Evolutionary conservation across 2,797 vertebrate species (phyloP), one percentile per base, ranked within the genome.

Genomic region (Xiphorhynchus erythropygius): DNA sequence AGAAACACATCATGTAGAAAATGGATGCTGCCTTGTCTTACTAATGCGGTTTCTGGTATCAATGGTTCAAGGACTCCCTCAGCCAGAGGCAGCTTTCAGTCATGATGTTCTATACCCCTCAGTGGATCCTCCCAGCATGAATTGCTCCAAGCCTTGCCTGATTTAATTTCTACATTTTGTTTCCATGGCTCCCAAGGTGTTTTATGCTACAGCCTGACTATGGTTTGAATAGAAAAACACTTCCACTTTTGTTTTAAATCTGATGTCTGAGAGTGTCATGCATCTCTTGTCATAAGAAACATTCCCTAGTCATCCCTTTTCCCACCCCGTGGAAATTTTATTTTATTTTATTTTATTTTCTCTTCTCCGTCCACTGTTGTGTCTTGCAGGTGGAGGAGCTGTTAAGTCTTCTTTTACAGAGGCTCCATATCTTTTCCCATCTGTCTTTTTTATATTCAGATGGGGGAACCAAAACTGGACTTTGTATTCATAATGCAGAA

Each of bases 361-460:
- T 37, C 37, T 37, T 75, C 11, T 13, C 8, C 9, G 8, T 71
- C 24, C 1, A 0, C 25, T 32, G 3, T 13, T 41, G 23, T 9
- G 4, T 71, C 23, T 55, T 74, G 7, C 14, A 55, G 30, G 27
- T 57, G 19, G 27, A 47, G 77, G n/a, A 62, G 7, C 11, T 80
- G 15, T 46, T 68, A 67, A 67, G 19, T 57, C 3, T 50, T 7
- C n/a, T 42, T 9, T 33, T 5, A 23, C 16, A 76, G 30, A 52
- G 4, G 22, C 5, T 42, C 35, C 5, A 30, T 17, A 18, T 67
- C 23, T 30, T 33, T 35, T 21, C 3, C 1, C 1, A 52, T n/a
- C 18, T 39, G 5, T 10, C 23, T 73, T 56, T 67, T 82, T 59
- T 53, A 41, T 52, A 41, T 52, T n/a, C 16, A 27, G 13, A 41